phyloP scores from a whole-genome alignment of 2,888 invertebrate species.

The Drosophila neonasuta region DNA sequence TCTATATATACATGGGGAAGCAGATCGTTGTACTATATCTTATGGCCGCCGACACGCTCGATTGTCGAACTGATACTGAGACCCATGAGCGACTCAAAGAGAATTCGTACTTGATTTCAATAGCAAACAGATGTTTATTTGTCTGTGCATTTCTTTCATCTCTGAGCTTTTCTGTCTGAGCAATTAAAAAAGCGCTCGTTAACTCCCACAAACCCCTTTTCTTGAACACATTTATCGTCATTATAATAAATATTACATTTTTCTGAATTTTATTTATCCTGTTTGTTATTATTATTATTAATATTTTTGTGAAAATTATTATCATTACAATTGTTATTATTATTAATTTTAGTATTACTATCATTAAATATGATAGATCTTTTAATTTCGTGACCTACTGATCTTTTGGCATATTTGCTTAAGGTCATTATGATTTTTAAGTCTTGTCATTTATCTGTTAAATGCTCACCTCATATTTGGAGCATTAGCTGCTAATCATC shows the following conservation, averaged over 20 bases:
- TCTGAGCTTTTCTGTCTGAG: slow-evolving; percentile 23
- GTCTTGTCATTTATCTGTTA: too few relatives aligned
- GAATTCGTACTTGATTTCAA: slow-evolving; percentile 49
- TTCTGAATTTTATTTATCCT: too few relatives aligned
- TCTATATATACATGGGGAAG: slow-evolving; percentile 21
- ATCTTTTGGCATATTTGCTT: too few relatives aligned
- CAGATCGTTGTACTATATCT: slow-evolving; percentile 42
- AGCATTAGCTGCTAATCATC: too few relatives aligned
- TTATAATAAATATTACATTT: slow-evolving; percentile 4
- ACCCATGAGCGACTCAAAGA: slow-evolving; percentile 19
- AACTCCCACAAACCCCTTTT: slow-evolving; percentile 36
- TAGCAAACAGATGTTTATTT: slow-evolving; percentile 60
- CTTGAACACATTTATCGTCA: slow-evolving; percentile 4
- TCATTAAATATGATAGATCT: neutral
- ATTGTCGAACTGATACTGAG: slow-evolving; percentile 45
- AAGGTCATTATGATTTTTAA: too few relatives aligned
- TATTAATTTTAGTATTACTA: neutral
- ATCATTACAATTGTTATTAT: slow-evolving; percentile 4
- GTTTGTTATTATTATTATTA: too few relatives aligned
- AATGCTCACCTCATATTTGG: too few relatives aligned
- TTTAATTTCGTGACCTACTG: too few relatives aligned
- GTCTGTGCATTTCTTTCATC: neutral
- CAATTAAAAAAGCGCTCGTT: slow-evolving; percentile 48
- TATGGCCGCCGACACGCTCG: slow-evolving; percentile 55
- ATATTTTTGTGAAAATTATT: neutral